Evolutionary conservation across 2,797 vertebrate species (phyloP).

Genomic region (Premnoplex brunnescens): DNA sequence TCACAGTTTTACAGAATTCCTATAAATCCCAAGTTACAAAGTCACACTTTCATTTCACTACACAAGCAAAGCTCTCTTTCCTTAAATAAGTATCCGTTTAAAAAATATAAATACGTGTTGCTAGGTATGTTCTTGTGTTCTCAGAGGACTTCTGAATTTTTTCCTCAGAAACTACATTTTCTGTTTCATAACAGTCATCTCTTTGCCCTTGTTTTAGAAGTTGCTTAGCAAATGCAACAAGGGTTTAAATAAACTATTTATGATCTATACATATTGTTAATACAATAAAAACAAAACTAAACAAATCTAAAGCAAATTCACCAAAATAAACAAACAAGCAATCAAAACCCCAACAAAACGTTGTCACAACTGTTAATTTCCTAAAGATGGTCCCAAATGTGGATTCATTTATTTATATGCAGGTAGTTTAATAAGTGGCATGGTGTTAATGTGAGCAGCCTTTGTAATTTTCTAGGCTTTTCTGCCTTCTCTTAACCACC

Average conservation of each 20-base stretch:
- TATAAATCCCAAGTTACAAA: background rate
- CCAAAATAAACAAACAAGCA: background rate
- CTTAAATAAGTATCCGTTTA: background rate
- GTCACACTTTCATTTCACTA: background rate
- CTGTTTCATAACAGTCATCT: background rate
- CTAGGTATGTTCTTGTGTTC: background rate
- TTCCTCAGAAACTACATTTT: background rate
- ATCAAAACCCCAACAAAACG: background rate
- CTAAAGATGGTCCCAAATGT: background rate
- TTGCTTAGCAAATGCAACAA: background rate
- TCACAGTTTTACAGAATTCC: background rate
- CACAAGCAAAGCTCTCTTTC: background rate
- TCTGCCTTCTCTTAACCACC: background rate
- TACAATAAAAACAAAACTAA: background rate
- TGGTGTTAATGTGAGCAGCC: background rate
- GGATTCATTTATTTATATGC: background rate
- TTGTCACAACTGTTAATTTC: background rate
- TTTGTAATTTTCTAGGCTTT: background rate
- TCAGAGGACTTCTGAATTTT: background rate
- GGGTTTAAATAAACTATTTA: background rate
- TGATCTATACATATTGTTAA: background rate
- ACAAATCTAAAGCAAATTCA: background rate
- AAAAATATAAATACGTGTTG: background rate
- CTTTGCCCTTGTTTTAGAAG: background rate
- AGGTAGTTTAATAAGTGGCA: background rate